These are phyloP conservation scores for Cirrhinus molitorella DNA, from an alignment of 2,797 vertebrate genomes.

Conservation along the genomic window DNA sequence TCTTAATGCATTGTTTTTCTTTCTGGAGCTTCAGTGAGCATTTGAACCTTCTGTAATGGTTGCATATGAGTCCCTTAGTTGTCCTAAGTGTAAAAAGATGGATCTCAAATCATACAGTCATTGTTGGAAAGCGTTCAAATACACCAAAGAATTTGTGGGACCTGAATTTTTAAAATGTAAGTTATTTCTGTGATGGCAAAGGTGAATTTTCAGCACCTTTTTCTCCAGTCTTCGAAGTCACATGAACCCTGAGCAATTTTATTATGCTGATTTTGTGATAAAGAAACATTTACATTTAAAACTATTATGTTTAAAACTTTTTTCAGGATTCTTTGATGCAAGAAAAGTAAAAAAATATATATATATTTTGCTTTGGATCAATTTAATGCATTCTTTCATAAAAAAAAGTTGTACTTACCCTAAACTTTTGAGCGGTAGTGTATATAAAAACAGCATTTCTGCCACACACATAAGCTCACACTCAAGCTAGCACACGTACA, in stretches of 20 bases:
- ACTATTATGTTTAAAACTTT: too few relatives aligned
- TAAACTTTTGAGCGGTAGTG: neutral
- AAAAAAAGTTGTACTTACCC: neutral
- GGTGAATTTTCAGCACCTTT: neutral
- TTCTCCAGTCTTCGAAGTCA: neutral
- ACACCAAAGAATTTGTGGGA: too few relatives aligned
- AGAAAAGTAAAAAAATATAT: neutral
- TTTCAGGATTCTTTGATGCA: too few relatives aligned
- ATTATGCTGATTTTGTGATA: neutral
- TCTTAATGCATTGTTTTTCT: too few relatives aligned
- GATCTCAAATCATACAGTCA: too few relatives aligned
- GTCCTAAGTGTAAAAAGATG: too few relatives aligned
- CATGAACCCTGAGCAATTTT: neutral
- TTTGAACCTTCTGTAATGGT: too few relatives aligned
- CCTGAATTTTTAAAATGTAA: neutral
- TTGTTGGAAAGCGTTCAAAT: too few relatives aligned
- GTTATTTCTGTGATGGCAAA: neutral
- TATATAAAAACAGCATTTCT: neutral
- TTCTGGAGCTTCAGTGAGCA: too few relatives aligned
- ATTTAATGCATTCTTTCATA: neutral
- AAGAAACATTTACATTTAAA: too few relatives aligned
- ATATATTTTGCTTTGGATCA: neutral
- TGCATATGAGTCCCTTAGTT: too few relatives aligned
- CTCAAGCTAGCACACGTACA: too few relatives aligned
- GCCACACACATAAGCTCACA: constrained; percentile 1